These are phyloP conservation scores for Phaethornis superciliosus DNA, from an alignment of 2,113 vertebrate genomes.

Conservation along the genomic window DNA sequence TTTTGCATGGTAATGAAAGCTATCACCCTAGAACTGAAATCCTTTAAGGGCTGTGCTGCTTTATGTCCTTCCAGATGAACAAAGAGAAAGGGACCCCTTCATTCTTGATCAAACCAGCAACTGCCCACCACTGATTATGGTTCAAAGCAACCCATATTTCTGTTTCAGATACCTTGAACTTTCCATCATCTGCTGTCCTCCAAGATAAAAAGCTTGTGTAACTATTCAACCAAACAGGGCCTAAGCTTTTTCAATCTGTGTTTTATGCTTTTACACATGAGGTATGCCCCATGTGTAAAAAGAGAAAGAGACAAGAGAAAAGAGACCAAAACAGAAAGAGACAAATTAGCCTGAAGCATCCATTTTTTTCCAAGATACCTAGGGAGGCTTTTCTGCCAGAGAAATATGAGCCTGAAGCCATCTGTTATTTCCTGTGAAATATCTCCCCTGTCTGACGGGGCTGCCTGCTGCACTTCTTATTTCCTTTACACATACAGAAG, in stretches of 20 bases:
- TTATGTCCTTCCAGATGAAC: neutral
- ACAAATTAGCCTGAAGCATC: neutral
- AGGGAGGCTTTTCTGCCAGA: neutral
- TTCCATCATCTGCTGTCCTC: neutral
- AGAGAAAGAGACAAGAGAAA: neutral
- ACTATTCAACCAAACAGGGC: neutral
- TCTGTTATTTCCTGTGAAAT: slow-evolving; percentile 43
- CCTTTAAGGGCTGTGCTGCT: neutral
- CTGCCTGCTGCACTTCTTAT: slow-evolving; percentile 28
- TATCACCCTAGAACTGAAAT: neutral
- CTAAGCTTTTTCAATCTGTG: neutral
- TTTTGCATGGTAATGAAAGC: neutral
- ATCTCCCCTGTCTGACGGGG: slow-evolving; percentile 20
- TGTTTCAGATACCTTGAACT: neutral
- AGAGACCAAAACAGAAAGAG: neutral
- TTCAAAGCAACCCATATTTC: neutral
- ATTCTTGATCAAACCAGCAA: neutral
- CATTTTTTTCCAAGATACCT: neutral
- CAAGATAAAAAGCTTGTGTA: neutral
- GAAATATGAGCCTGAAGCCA: neutral
- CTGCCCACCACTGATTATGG: neutral
- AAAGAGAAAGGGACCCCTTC: neutral
- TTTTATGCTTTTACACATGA: neutral
- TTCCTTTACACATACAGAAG: neutral
- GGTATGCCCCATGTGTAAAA: neutral